A percentile compares a stretch with the other conserved stretches of the same genome.
These are phyloP conservation scores for Alca torda DNA, from an alignment of 2,797 vertebrate species.

Conservation along the genomic window DNA sequence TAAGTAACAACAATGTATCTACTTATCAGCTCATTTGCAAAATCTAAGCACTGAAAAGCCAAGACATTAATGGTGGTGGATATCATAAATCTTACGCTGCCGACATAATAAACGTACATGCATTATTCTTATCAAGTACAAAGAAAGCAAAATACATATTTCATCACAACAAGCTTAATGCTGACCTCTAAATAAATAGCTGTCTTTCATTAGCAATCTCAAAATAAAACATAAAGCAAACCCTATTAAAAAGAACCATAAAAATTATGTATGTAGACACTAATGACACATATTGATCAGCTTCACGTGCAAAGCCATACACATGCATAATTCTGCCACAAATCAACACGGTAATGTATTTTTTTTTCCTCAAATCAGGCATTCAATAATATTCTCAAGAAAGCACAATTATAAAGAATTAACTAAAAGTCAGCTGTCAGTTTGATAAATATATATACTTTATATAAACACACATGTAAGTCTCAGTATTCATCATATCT, in stretches of 20 bases:
- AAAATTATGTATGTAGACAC: slow-evolving; percentile 61
- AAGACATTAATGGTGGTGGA: slow-evolving; percentile 23
- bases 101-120: slow-evolving; percentile 5
- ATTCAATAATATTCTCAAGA: slow-evolving; percentile 2
- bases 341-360: slow-evolving; percentile 3
- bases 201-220: slow-evolving; percentile 61
- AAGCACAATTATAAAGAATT: slow-evolving; percentile 38
- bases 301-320: background rate
- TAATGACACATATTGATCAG: slow-evolving; percentile 66
- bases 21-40: slow-evolving; percentile 56
- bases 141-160: slow-evolving; percentile 63
- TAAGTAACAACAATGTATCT: slow-evolving; percentile 26
- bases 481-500: background rate
- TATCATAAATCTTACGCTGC: slow-evolving; percentile 41
- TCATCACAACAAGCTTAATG: slow-evolving; percentile 58
- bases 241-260: slow-evolving; percentile 55
- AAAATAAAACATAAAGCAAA: slow-evolving; percentile 63
- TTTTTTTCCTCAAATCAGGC: background rate
- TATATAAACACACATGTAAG: background rate
- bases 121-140: slow-evolving; percentile 62
- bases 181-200: slow-evolving; percentile 63
- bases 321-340: slow-evolving; percentile 35
- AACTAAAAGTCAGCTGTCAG: background rate
- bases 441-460: background rate
- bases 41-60: slow-evolving; percentile 42